Evolutionary conservation across 30 jellyfish, hydroid and myxozoan genomes (phyloP), one percentile per base, ranked within the genome.

Genomic region (Pseudorhiza aurosa): DNA sequence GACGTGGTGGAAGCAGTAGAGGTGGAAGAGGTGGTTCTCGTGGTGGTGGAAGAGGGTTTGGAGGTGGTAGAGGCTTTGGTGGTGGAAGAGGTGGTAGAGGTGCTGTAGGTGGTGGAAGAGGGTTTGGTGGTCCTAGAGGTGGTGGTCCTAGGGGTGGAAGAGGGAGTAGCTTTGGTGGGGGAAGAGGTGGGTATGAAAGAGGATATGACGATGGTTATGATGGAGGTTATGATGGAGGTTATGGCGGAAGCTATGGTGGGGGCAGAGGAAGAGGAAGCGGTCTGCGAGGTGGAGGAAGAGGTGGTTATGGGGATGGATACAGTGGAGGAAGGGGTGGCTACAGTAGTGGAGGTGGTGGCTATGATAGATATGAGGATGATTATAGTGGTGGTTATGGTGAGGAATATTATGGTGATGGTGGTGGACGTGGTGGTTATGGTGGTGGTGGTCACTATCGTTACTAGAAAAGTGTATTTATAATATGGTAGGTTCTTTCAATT

Each of bases 51-150:
- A 85, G 95, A 14, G 85, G 82, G 1, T 36, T 42, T 39, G 87
- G 68, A 21, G 87, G 97, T 1, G 77, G 85, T 8, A 62, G 86
- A 0, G 96, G 90, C 6, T 70, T 62, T 25, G 73, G 75, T 10
- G 83, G 89, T 24, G 88, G 96, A n/a, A 45, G 81, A n/a, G 87
- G 81, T 15, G 86, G 79, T 15, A 37, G 47, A 27, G 86, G 75
- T 4, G 87, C 65, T 9, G 37, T 72, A 19, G 79, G 85, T 25
- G 58, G 70, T 2, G 85, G 86, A 11, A 80, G 87, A 17, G 73
- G 80, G 37, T 85, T 72, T 22, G 88, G 92, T 30, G 72, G 86
- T 49, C 96, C 96, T 15, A 25, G 75, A 14, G 98, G 96, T 25
- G 82, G 83, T 39, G 89, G 93, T 14, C 85, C 82, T 18, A 78